These are phyloP conservation scores for Parapsyche elsis DNA, from an alignment of 1,140 invertebrate genomes.

Conservation along the genomic window DNA sequence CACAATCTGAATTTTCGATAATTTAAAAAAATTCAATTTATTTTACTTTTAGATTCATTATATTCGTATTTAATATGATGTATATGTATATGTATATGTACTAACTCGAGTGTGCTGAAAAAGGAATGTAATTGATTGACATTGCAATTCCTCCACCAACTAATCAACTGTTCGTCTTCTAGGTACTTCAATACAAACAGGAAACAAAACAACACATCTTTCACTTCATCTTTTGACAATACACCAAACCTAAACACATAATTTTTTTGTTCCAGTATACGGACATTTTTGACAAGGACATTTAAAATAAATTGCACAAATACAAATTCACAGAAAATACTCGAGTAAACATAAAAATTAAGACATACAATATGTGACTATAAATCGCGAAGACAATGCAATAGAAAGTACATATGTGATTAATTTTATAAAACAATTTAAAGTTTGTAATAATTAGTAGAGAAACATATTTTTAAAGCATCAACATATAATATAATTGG, in stretches of 20 bases:
- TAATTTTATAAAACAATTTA: no score
- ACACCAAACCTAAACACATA: conserved; percentile 64
- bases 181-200: conserved; percentile 92
- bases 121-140: conserved; percentile 81
- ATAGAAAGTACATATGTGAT: no score
- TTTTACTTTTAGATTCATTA: background rate
- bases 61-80: no score
- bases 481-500: no score
- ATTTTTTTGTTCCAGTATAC: background rate
- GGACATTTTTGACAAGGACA: background rate
- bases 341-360: background rate
- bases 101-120: conserved; percentile 85
- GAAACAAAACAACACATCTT: conserved; percentile 90
- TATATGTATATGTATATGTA: no score
- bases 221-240: conserved; percentile 76
- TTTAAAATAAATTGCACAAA: no score
- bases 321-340: background rate
- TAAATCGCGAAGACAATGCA: background rate
- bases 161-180: conserved; percentile 86
- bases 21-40: conserved; percentile 45
- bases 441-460: no score
- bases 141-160: conserved; percentile 89
- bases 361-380: background rate
- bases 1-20: conserved; percentile 81
- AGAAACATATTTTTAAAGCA: no score